phyloP scores from a whole-genome alignment of 1,140 invertebrate species.

The Mactra quadrangularis region DNA sequence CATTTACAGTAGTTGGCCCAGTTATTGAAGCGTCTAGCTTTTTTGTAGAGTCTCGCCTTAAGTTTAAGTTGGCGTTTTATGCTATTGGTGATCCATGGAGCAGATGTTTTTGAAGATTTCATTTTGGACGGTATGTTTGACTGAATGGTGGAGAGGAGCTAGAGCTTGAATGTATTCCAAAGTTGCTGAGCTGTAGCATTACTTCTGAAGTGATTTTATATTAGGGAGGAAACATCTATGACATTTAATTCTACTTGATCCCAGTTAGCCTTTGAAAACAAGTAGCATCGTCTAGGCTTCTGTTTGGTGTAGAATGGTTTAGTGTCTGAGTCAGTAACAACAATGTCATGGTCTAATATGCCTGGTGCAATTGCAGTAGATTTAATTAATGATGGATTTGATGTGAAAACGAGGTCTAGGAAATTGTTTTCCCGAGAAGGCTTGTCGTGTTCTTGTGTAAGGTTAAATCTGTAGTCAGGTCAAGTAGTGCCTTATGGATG shows the following conservation, averaged over 20 bases:
- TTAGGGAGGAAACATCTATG: background rate
- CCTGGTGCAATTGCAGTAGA: background rate
- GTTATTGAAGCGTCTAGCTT: conserved; percentile 39
- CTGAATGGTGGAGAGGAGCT: no score
- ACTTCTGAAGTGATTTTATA: background rate
- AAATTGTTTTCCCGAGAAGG: conserved; percentile 40
- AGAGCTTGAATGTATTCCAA: background rate
- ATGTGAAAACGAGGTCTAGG: conserved; percentile 45
- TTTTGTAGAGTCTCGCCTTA: conserved; percentile 31
- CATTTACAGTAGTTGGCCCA: no score
- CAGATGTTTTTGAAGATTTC: background rate
- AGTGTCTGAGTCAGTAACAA: no score
- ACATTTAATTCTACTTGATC: no score
- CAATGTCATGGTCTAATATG: conserved; percentile 43
- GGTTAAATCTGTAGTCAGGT: conserved; percentile 10
- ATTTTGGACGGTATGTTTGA: no score
- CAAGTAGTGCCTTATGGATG: conserved; percentile 28
- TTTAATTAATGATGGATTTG: no score
- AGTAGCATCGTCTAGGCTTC: background rate
- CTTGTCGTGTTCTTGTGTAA: conserved; percentile 19
- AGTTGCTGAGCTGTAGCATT: background rate
- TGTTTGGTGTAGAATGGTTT: no score
- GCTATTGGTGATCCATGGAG: background rate
- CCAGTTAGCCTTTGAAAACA: conserved; percentile 22
- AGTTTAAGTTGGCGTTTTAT: background rate